Conservation (phyloP, 2,113 vertebrate genomes). For the Garra rufa region DNA sequence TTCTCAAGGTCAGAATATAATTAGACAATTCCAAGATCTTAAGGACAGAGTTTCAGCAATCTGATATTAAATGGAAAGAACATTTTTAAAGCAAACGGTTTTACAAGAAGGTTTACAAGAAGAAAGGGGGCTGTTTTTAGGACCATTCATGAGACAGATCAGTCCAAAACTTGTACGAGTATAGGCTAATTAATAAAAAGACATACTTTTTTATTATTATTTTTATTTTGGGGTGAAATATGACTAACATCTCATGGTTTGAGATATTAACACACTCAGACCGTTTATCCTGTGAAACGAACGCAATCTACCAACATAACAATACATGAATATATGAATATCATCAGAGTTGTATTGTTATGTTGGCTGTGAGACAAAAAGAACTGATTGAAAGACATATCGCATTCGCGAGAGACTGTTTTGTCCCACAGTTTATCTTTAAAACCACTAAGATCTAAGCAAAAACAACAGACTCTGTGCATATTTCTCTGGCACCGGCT, state of each 20-base stretch:
- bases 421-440: not conserved
- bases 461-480: conserved; percentile 2
- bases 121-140: no score
- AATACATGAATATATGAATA: no score
- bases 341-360: no score
- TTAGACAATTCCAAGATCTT: not conserved
- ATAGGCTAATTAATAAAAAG: no score
- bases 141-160: no score
- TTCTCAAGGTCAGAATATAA: not conserved
- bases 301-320: not conserved
- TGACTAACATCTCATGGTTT: not conserved
- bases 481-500: not conserved
- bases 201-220: no score
- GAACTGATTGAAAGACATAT: not conserved
- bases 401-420: not conserved
- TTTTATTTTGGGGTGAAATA: not conserved
- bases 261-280: not conserved
- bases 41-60: not conserved
- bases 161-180: no score
- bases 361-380: not conserved
- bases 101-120: no score
- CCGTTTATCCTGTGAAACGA: not conserved
- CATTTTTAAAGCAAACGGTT: no score
- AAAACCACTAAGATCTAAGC: not conserved
- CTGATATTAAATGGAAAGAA: not conserved